Conservation (phyloP, 2,888 invertebrate genomes). For the Opisthograptis luteolata region DNA sequence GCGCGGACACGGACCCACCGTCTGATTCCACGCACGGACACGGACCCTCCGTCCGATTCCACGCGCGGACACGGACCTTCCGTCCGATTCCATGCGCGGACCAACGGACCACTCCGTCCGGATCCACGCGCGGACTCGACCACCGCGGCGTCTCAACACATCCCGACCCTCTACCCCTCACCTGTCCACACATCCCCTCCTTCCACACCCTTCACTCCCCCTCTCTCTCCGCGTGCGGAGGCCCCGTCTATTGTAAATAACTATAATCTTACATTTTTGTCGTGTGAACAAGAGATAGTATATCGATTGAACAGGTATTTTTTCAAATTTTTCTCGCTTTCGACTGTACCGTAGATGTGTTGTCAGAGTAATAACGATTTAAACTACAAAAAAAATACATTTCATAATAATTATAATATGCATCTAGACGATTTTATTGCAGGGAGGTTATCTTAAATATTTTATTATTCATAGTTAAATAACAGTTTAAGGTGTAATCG, state of each 20-base stretch:
- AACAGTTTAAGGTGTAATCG: conserved; percentile 75
- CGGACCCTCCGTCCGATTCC: too few species aligned
- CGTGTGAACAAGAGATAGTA: conserved; percentile 83
- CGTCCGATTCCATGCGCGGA: conserved; percentile 44
- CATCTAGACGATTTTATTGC: conserved; percentile 81
- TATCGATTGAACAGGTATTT: conserved; percentile 83
- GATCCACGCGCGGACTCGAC: conserved; percentile 57
- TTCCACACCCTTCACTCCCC: conserved; percentile 40
- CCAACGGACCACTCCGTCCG: conserved; percentile 52
- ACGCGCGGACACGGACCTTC: too few species aligned
- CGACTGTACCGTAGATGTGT: conserved; percentile 84
- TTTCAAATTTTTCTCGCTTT: conserved; percentile 84
- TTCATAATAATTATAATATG: conserved; percentile 77
- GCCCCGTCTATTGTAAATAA: conserved; percentile 81
- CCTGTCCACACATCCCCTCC: conserved; percentile 41
- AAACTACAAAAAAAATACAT: conserved; percentile 80
- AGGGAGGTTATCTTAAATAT: conserved; percentile 81
- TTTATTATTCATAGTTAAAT: conserved; percentile 81
- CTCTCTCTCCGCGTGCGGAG: conserved; percentile 36
- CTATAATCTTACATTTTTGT: conserved; percentile 79
- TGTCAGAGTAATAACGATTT: conserved; percentile 79
- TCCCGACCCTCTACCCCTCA: conserved; percentile 40
- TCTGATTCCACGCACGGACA: too few species aligned
- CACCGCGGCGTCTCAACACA: conserved; percentile 65
- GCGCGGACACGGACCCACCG: conserved; percentile 49